phyloP scores from a whole-genome alignment of 2,113 vertebrate genomes.

The Microcebus griseorufus region DNA sequence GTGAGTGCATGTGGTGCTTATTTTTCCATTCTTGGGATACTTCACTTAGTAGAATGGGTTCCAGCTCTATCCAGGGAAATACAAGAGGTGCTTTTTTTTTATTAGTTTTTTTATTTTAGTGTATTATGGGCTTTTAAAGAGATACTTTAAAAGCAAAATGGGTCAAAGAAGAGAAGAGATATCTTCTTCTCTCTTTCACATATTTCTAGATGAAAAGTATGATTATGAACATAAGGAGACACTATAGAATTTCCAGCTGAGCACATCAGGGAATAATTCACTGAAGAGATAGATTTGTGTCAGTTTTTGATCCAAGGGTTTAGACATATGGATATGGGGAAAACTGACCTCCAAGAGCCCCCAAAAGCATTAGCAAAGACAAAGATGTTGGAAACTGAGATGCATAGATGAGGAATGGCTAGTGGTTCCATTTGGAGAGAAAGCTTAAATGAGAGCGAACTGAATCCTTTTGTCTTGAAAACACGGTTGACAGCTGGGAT shows the following conservation, averaged over 20 bases:
- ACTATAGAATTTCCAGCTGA: not conserved
- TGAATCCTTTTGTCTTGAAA: constrained; percentile 42
- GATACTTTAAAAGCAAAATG: not conserved
- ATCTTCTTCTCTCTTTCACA: not conserved
- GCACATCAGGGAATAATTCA: not conserved
- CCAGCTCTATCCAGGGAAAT: no score
- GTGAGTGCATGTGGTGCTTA: no score
- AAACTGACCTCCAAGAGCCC: not conserved
- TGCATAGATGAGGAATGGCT: not conserved
- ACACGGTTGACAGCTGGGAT: constrained; percentile 19
- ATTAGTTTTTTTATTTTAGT: no score
- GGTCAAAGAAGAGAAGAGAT: not conserved
- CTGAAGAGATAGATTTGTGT: not conserved
- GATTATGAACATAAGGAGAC: not conserved
- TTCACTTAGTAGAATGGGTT: no score
- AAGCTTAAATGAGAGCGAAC: not conserved
- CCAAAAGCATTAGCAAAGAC: not conserved
- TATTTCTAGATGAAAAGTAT: not conserved
- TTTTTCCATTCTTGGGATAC: no score
- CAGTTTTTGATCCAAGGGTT: not conserved
- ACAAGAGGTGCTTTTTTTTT: no score
- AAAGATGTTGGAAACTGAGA: not conserved
- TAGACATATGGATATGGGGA: not conserved
- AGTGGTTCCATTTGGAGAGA: not conserved
- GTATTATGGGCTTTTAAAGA: not conserved